phyloP scores from a whole-genome alignment of 1,140 invertebrate species.

The Littorina saxatilis region DNA sequence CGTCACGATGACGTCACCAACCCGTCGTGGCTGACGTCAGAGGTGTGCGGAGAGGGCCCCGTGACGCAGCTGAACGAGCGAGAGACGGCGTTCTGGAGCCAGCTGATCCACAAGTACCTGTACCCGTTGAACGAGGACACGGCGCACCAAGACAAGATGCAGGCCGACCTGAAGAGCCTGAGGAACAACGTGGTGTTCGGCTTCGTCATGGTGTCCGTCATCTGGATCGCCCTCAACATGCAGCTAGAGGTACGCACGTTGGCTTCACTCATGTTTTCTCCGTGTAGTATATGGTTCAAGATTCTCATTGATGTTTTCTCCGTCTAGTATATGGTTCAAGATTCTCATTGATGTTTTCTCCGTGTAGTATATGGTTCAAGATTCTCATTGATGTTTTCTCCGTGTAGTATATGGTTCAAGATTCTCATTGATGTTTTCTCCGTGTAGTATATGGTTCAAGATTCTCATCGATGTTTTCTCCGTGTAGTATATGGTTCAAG shows the following conservation, averaged over 20 bases:
- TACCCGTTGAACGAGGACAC: slow-evolving; percentile 66
- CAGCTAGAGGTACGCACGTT: slow-evolving; percentile 74
- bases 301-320: slow-evolving; percentile 81
- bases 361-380: no score
- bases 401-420: no score
- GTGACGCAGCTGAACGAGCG: slow-evolving; percentile 71
- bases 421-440: no score
- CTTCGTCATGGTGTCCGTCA: slow-evolving; percentile 98
- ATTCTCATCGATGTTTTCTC: no score
- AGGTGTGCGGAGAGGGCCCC: slow-evolving; percentile 87
- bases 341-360: no score
- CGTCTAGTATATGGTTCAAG: no score
- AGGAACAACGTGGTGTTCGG: slow-evolving; percentile 95
- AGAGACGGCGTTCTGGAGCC: slow-evolving; percentile 66
- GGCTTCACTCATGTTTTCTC: slow-evolving; percentile 81
- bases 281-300: slow-evolving; percentile 81
- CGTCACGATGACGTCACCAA: neutral
- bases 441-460: no score
- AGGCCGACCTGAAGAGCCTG: slow-evolving; percentile 91
- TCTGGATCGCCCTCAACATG: slow-evolving; percentile 98
- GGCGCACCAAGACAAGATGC: slow-evolving; percentile 71
- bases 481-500: no score
- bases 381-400: no score
- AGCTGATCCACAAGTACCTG: slow-evolving; percentile 66
- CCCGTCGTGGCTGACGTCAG: slow-evolving; percentile 50